These are phyloP conservation scores for Hyphantria cunea DNA, from an alignment of 1,140 invertebrate species.

Conservation along the genomic window DNA sequence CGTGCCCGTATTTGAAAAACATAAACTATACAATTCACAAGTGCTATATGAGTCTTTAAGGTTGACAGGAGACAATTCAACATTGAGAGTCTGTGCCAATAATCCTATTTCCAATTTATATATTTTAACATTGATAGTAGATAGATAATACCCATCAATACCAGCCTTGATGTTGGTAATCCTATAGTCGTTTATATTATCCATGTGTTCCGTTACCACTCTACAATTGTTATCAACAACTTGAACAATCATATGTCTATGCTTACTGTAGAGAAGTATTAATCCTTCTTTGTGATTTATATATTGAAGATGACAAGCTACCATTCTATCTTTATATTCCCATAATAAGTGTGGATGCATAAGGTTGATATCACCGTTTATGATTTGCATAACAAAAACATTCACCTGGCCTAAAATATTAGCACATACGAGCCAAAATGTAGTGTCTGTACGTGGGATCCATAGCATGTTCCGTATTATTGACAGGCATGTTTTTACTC, in stretches of 20 bases:
- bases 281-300: slow-evolving; percentile 40
- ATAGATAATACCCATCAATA: slow-evolving; percentile 43
- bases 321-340: slow-evolving; percentile 60
- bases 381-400: slow-evolving; percentile 43
- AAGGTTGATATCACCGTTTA: slow-evolving; percentile 34
- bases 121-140: slow-evolving; percentile 55
- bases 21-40: slow-evolving; percentile 49
- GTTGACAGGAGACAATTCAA: slow-evolving; percentile 36
- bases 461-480: slow-evolving; percentile 51
- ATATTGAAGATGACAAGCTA: slow-evolving; percentile 44
- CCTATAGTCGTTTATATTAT: slow-evolving; percentile 61
- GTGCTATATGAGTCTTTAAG: slow-evolving; percentile 48
- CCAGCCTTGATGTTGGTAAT: slow-evolving; percentile 46
- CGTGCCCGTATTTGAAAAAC: slow-evolving; percentile 48
- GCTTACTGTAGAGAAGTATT: slow-evolving; percentile 56
- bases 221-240: slow-evolving; percentile 52
- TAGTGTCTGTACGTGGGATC: slow-evolving; percentile 39
- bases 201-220: slow-evolving; percentile 45
- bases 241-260: slow-evolving; percentile 61
- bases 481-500: slow-evolving; percentile 31
- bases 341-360: slow-evolving; percentile 42
- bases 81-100: slow-evolving; percentile 28
- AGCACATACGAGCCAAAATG: slow-evolving; percentile 45
- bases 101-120: slow-evolving; percentile 49
- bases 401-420: slow-evolving; percentile 51